Conservation (phyloP, 1,140 invertebrate species). For the Caenorhabditis brenneri region DNA sequence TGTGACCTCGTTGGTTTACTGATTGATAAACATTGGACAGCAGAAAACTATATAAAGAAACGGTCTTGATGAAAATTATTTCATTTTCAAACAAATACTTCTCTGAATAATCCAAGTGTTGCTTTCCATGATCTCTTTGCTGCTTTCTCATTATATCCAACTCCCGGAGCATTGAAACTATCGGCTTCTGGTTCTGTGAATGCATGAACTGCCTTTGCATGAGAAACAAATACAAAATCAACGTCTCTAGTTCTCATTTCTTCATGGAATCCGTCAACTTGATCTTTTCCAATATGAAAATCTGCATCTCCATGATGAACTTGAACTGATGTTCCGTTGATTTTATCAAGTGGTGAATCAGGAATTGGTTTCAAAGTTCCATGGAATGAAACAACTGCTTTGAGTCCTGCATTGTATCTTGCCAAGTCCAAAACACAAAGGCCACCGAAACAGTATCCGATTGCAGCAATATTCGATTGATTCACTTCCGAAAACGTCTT, state of each 20-base stretch:
- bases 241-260: slow-evolving; percentile 63
- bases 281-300: slow-evolving; percentile 49
- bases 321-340: slow-evolving; percentile 51
- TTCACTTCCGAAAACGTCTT: slow-evolving; percentile 59
- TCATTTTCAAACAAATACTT: slow-evolving; percentile 16
- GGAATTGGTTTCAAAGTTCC: slow-evolving; percentile 61
- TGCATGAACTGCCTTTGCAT: slow-evolving; percentile 61
- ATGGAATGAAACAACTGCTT: slow-evolving; percentile 66
- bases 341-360: slow-evolving; percentile 48
- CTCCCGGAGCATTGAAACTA: slow-evolving; percentile 40
- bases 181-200: slow-evolving; percentile 59
- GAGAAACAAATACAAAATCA: slow-evolving; percentile 61
- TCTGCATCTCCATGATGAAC: slow-evolving; percentile 67
- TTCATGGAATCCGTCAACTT: slow-evolving; percentile 56
- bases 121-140: slow-evolving; percentile 42
- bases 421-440: slow-evolving; percentile 65
- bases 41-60: background rate
- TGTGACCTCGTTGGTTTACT: background rate
- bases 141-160: slow-evolving; percentile 46
- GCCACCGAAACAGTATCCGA: slow-evolving; percentile 68
- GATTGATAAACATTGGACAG: background rate
- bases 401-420: slow-evolving; percentile 57
- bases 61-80: background rate
- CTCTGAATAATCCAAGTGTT: background rate
- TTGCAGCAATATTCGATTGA: slow-evolving; percentile 59